These are phyloP conservation scores for Schmidtea mediterranea DNA, from an alignment of 1,140 invertebrate genomes.

Conservation along the genomic window DNA sequence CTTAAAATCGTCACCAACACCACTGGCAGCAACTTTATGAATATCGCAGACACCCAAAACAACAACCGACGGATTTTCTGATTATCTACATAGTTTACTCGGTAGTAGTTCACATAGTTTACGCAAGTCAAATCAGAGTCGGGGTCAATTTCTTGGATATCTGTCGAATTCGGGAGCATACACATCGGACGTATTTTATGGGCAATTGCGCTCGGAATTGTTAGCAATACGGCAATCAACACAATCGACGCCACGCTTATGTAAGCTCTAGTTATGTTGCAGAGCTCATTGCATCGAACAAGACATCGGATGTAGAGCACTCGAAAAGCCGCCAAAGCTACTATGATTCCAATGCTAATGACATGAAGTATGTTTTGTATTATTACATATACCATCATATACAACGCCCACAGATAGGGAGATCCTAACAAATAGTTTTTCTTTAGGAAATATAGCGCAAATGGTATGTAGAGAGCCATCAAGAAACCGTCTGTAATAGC, in stretches of 20 bases:
- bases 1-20: not conserved
- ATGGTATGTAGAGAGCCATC: conserved; percentile 59
- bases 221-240: not conserved
- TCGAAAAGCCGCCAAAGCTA: not conserved
- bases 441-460: conserved; percentile 35
- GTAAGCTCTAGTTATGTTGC: not conserved
- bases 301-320: not conserved
- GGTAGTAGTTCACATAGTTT: too few species aligned
- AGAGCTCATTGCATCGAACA: not conserved
- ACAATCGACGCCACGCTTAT: not conserved
- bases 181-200: not conserved
- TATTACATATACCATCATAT: not conserved
- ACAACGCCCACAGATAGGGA: not conserved
- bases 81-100: not conserved
- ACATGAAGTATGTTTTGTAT: not conserved
- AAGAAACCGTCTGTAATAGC: conserved; percentile 55
- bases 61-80: not conserved
- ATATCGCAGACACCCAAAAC: not conserved
- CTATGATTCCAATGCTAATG: not conserved
- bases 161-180: not conserved
- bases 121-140: too few species aligned
- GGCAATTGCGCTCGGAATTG: not conserved
- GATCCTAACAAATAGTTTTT: not conserved
- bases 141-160: not conserved
- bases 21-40: not conserved